Percentiles rank a stretch among this genome's conserved stretches.
These are phyloP conservation scores for Cydia fagiglandana DNA, from an alignment of 1,140 invertebrate species.

Conservation along the genomic window DNA sequence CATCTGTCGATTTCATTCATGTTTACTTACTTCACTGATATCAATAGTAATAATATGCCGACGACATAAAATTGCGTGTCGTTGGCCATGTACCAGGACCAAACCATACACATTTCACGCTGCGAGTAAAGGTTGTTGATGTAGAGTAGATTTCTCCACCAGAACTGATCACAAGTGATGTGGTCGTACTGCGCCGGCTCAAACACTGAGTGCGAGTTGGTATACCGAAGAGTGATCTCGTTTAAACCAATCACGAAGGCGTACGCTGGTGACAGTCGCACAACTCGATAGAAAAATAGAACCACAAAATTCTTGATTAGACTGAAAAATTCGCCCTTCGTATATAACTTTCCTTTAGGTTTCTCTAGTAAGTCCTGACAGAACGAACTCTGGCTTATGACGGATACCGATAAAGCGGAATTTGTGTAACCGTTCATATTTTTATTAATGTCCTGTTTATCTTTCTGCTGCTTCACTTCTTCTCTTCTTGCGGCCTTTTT, in stretches of 20 bases:
- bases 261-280: conserved; percentile 90
- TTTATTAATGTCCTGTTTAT: conserved; percentile 65
- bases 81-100: conserved; percentile 95
- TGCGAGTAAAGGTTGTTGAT: conserved; percentile 90
- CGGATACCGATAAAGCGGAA: conserved; percentile 67
- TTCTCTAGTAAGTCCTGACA: conserved; percentile 67
- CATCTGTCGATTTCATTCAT: neutral
- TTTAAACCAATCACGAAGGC: conserved; percentile 88
- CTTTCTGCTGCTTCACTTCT: conserved; percentile 38
- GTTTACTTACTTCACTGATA: conserved; percentile 86
- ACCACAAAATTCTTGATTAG: conserved; percentile 63
- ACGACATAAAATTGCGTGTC: conserved; percentile 94
- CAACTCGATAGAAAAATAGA: conserved; percentile 63
- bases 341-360: conserved; percentile 53
- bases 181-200: conserved; percentile 87
- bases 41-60: conserved; percentile 84
- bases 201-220: conserved; percentile 85
- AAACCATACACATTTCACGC: conserved; percentile 91
- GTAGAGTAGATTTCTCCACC: conserved; percentile 91
- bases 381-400: conserved; percentile 71
- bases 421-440: conserved; percentile 67
- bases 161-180: conserved; percentile 86
- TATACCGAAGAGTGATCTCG: conserved; percentile 84
- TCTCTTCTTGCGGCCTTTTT: conserved; percentile 60
- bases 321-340: conserved; percentile 50